Evolutionary conservation across 2,888 invertebrate species (phyloP), one percentile per base, ranked within the genome.

Genomic region (Trichopria drosophilae): DNA sequence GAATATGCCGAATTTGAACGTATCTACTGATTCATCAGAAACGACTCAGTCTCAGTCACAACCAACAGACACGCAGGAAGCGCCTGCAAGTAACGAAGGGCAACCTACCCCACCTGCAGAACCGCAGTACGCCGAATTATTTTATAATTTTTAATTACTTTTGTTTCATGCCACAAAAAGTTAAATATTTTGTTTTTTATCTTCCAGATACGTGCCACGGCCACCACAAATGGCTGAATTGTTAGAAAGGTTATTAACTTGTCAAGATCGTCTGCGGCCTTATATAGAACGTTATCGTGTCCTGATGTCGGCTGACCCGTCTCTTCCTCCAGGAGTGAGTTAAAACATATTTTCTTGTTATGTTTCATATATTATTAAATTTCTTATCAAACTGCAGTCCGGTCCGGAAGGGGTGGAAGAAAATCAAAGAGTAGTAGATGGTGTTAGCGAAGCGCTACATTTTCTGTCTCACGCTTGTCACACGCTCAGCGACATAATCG

Each of bases 381-480:
- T 12, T 10, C 9, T 46, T 15, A 24, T 28, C n/a, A 29, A 18
- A 23, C 45, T 36, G 12, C 28, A 65, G 65, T 41, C 39, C 43
- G 66, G 65, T 34, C 73, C 78, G 51, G 78, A 80, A 15, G 51
- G 58, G 0, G 75, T 76, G 4, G 76, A 79, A 35, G 77, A 79
- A 55, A 80, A 81, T 3, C 90, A 91, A 71, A 81, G 83, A 10
- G 77, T 85, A 29, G 84, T 87, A 57, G 86, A 88, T 66, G 79
- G 86, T 43, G 86, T 91, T 0, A 86, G 89, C 0, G 89, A 90
- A 71, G 81, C 88, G 18, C 79, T 93, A 67, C 96, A 96, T 72
- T 87, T 85, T 60, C 79, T 95, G 62, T 85, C 92, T 2, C 96
- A 96, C 69, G 88, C 90, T 2, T 90, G 89, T 74, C 96, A 96